Evolutionary conservation across 2,888 invertebrate species (phyloP).

Genomic region (Coremacera marginata): DNA sequence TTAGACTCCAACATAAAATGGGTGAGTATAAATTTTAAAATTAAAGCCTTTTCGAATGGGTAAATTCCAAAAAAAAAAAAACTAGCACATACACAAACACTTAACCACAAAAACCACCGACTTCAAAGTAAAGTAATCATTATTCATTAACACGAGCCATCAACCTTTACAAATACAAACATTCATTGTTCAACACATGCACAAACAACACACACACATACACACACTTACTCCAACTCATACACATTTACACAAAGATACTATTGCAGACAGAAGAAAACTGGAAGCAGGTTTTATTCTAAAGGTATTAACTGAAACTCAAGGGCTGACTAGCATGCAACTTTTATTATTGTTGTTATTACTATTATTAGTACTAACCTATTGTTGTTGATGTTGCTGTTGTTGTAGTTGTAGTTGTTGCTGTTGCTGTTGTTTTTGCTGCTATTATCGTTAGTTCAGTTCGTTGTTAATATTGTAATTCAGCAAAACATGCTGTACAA

Average conservation of each 20-base stretch:
- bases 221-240: neutral
- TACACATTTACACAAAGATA: neutral
- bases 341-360: conserved; percentile 31
- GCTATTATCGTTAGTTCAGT: neutral
- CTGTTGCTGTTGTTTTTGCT: conserved; percentile 3
- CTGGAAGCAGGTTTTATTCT: neutral
- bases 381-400: conserved; percentile 11
- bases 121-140: conserved; percentile 8
- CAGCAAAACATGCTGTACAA: neutral
- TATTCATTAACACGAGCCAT: conserved; percentile 25
- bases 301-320: conserved; percentile 22
- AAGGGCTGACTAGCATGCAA: conserved; percentile 23
- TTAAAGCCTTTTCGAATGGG: too few relatives aligned
- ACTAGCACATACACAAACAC: neutral
- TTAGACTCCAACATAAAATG: too few relatives aligned
- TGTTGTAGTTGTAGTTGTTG: neutral
- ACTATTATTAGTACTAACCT: conserved; percentile 14
- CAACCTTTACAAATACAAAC: conserved; percentile 4
- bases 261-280: conserved; percentile 1
- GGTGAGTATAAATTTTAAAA: too few relatives aligned
- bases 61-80: neutral
- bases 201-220: neutral
- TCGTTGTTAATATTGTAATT: conserved; percentile 9
- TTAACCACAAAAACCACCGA: conserved; percentile 8
- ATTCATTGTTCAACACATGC: neutral